A percentile compares a stretch with the other conserved stretches of the same genome.
Evolutionary conservation across 2,888 invertebrate species (phyloP).

Genomic region (Neocrepidodera transversa): DNA sequence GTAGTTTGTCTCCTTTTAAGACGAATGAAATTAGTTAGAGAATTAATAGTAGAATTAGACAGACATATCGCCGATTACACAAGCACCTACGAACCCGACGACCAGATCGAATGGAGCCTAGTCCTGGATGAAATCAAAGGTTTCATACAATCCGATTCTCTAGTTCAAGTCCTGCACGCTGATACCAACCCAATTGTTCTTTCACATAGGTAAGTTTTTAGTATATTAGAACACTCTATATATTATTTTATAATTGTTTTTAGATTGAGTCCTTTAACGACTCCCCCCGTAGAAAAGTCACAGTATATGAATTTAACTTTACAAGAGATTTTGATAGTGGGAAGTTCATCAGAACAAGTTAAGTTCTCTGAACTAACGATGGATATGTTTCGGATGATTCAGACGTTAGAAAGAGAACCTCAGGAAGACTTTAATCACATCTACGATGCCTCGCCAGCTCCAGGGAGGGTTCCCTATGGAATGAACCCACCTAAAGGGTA

Average conservation of each 20-base stretch:
- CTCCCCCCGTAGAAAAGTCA: constrained; percentile 87
- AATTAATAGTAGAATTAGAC: constrained; percentile 90
- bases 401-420: constrained; percentile 92
- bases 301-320: constrained; percentile 85
- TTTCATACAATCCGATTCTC: constrained; percentile 91
- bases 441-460: constrained; percentile 75
- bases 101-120: constrained; percentile 94
- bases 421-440: constrained; percentile 80
- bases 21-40: constrained; percentile 91
- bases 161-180: constrained; percentile 86
- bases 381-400: constrained; percentile 98
- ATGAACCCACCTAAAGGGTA: constrained; percentile 59
- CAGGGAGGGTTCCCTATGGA: constrained; percentile 68
- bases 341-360: constrained; percentile 92
- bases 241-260: constrained; percentile 36
- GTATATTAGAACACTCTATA: background rate
- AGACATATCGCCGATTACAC: constrained; percentile 95
- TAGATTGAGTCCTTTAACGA: constrained; percentile 82
- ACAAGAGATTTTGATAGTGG: constrained; percentile 93
- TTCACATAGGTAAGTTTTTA: constrained; percentile 75
- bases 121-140: constrained; percentile 94
- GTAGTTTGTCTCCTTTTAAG: constrained; percentile 93
- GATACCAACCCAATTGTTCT: constrained; percentile 86
- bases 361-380: constrained; percentile 96
- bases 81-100: constrained; percentile 95